These are phyloP conservation scores for Morelia viridis DNA, from an alignment of 2,797 vertebrate species.

Conservation along the genomic window DNA sequence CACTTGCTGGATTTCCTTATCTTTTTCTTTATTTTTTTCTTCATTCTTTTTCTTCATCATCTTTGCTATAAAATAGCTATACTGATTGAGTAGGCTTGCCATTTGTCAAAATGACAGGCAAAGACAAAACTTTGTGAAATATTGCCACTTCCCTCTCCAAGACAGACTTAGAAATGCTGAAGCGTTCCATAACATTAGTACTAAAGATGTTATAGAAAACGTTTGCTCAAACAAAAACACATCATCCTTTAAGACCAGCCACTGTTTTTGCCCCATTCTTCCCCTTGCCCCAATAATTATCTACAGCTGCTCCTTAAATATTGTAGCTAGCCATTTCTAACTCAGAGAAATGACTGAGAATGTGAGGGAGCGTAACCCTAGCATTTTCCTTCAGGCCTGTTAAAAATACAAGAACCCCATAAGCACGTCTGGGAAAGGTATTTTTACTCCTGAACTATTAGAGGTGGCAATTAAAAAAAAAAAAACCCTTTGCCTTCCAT, in stretches of 20 bases:
- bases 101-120: slow-evolving; percentile 5
- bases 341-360: not conserved
- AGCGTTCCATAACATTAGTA: not conserved
- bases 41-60: not conserved
- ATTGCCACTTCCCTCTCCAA: not conserved
- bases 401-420: not conserved
- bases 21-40: not conserved
- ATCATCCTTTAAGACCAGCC: not conserved
- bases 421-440: too few species aligned
- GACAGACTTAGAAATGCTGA: not conserved
- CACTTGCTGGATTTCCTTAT: not conserved
- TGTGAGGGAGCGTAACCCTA: not conserved
- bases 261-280: not conserved
- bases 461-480: too few species aligned
- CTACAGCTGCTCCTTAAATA: not conserved
- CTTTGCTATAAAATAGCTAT: not conserved
- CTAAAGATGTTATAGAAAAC: not conserved
- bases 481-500: too few species aligned
- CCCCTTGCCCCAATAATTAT: not conserved
- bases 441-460: not conserved
- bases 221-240: not conserved
- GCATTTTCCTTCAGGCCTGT: not conserved
- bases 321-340: not conserved
- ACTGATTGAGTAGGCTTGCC: not conserved
- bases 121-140: not conserved